Conservation (phyloP, 2,888 invertebrate species). For the Allacma fusca region DNA sequence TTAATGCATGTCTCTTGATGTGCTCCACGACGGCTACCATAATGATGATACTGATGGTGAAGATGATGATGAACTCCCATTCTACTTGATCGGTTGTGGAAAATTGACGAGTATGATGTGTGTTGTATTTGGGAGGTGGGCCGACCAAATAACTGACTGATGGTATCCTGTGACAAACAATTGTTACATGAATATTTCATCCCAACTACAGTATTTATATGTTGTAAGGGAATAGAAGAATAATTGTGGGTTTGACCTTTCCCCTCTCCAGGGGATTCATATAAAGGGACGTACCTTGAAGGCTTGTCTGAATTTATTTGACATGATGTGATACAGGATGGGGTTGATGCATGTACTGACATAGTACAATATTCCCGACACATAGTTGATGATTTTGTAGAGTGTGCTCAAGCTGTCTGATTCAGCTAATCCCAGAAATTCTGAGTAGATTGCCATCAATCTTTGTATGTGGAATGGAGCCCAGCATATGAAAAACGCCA, state of each 20-base stretch:
- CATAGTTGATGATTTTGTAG: constrained; percentile 65
- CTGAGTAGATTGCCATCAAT: constrained; percentile 59
- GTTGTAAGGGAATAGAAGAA: no score
- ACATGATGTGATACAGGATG: constrained; percentile 67
- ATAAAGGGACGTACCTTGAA: constrained; percentile 63
- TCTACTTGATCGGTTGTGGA: constrained; percentile 52
- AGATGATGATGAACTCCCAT: constrained; percentile 44
- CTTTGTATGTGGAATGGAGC: constrained; percentile 68
- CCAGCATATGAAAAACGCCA: constrained; percentile 65
- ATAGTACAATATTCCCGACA: constrained; percentile 68
- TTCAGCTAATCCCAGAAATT: constrained; percentile 36
- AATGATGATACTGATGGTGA: constrained; percentile 22
- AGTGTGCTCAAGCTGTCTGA: constrained; percentile 49
- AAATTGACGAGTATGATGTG: constrained; percentile 54
- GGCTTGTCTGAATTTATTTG: constrained; percentile 66
- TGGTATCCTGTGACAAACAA: constrained; percentile 55
- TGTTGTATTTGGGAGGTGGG: constrained; percentile 50
- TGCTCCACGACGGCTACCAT: constrained; percentile 57
- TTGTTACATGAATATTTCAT: no score
- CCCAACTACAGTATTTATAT: no score
- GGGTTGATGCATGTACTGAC: constrained; percentile 68
- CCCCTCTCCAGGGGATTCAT: no score
- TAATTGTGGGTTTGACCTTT: no score
- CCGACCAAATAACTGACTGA: constrained; percentile 50
- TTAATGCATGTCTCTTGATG: constrained; percentile 61